Evolutionary conservation across 1,140 invertebrate genomes (phyloP).

Genomic region (Centruroides sculpturatus): DNA sequence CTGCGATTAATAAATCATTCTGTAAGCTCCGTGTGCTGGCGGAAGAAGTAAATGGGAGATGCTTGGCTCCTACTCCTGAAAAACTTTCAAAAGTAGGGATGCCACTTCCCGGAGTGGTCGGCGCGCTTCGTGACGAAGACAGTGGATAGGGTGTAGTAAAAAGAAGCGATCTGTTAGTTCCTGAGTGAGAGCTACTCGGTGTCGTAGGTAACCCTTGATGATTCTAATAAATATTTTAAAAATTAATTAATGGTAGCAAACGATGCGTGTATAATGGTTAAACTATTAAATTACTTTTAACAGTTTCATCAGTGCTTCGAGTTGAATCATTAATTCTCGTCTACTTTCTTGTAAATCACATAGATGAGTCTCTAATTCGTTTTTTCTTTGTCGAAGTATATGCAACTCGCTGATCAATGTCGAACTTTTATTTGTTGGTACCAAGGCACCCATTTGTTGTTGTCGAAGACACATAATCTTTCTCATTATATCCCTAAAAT

Average conservation of each 20-base stretch:
- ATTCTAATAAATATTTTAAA: slow-evolving; percentile 22
- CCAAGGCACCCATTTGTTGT: slow-evolving; percentile 9
- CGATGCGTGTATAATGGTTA: background rate
- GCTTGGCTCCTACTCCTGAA: slow-evolving; percentile 33
- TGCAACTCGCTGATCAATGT: slow-evolving; percentile 78
- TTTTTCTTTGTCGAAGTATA: slow-evolving; percentile 75
- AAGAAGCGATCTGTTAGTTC: slow-evolving; percentile 59
- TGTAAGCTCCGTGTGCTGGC: slow-evolving; percentile 7
- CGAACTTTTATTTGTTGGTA: slow-evolving; percentile 45
- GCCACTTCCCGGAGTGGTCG: slow-evolving; percentile 45
- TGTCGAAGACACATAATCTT: slow-evolving; percentile 78
- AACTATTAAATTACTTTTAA: slow-evolving; percentile 41
- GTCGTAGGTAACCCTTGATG: slow-evolving; percentile 72
- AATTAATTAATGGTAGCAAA: background rate
- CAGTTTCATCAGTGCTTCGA: slow-evolving; percentile 93
- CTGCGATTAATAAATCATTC: slow-evolving; percentile 66
- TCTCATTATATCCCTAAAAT: slow-evolving; percentile 73
- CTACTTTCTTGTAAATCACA: slow-evolving; percentile 81
- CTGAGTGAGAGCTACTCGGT: slow-evolving; percentile 73
- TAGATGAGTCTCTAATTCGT: slow-evolving; percentile 84
- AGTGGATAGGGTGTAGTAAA: slow-evolving; percentile 32
- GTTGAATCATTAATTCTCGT: slow-evolving; percentile 81
- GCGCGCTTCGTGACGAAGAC: slow-evolving; percentile 45
- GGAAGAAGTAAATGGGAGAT: slow-evolving; percentile 7
- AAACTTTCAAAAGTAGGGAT: slow-evolving; percentile 24